Evolutionary conservation across 2,888 invertebrate species (phyloP).

Genomic region (Apocheima hispidaria): DNA sequence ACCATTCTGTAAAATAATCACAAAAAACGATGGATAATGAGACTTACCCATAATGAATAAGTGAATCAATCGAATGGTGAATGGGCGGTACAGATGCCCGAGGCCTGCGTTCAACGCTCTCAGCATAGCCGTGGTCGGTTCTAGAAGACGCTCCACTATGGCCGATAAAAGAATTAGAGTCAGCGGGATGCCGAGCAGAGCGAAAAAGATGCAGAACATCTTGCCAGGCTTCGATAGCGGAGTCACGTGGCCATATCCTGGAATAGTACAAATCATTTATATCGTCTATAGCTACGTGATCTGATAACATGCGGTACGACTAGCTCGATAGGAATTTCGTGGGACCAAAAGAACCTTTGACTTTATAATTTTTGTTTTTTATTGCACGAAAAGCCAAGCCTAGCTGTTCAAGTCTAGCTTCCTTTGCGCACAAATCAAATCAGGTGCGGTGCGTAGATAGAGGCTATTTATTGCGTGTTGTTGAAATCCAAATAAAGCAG

Average conservation of each 20-base stretch:
- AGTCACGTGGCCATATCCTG: slow-evolving; percentile 96
- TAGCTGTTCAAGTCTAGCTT: no score
- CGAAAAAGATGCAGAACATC: slow-evolving; percentile 95
- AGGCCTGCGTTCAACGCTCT: slow-evolving; percentile 89
- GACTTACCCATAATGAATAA: slow-evolving; percentile 88
- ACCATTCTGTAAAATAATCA: no score
- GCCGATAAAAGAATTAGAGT: slow-evolving; percentile 94
- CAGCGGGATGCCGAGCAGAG: slow-evolving; percentile 93
- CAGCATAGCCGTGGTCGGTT: slow-evolving; percentile 90
- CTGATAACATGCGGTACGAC: no score
- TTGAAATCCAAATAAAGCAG: no score
- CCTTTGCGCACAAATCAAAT: no score
- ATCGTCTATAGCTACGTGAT: neutral
- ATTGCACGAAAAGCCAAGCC: no score
- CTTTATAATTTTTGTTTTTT: no score
- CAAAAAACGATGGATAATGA: no score
- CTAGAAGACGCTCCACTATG: slow-evolving; percentile 91
- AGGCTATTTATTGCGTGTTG: no score
- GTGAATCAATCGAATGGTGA: slow-evolving; percentile 92
- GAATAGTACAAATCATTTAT: slow-evolving; percentile 16
- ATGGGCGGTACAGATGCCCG: slow-evolving; percentile 90
- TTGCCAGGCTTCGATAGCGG: slow-evolving; percentile 95
- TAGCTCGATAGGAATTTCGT: no score
- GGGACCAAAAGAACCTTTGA: no score
- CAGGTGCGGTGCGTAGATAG: no score